phyloP scores from a whole-genome alignment of 1,140 invertebrate genomes.

The Mesaphorura yosii region DNA sequence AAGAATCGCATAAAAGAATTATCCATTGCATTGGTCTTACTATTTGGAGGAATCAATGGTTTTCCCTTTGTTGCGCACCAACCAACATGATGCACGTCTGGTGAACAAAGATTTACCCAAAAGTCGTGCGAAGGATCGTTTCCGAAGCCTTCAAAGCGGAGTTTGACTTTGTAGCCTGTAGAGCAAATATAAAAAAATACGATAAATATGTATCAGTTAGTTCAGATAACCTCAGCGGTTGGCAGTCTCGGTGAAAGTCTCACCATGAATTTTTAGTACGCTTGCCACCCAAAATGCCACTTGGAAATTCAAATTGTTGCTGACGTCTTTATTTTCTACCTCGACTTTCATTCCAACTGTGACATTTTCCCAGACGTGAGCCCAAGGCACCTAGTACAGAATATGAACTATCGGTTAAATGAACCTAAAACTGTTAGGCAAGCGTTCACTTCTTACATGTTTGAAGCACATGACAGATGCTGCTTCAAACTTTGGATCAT shows the following conservation, averaged over 20 bases:
- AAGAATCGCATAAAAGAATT: background rate
- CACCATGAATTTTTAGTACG: slow-evolving; percentile 68
- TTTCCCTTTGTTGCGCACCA: slow-evolving; percentile 94
- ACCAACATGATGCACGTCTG: slow-evolving; percentile 85
- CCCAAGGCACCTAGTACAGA: slow-evolving; percentile 58
- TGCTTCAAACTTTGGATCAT: slow-evolving; percentile 61
- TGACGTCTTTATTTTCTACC: slow-evolving; percentile 80
- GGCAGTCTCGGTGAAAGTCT: slow-evolving; percentile 17
- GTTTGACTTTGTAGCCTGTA: slow-evolving; percentile 73
- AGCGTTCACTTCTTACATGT: slow-evolving; percentile 64
- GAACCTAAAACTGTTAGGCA: background rate
- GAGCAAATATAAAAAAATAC: slow-evolving; percentile 16
- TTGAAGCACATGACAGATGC: slow-evolving; percentile 81
- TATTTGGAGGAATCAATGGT: slow-evolving; percentile 82
- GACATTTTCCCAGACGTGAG: slow-evolving; percentile 85
- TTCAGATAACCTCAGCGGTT: too few relatives aligned
- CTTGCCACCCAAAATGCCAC: slow-evolving; percentile 88
- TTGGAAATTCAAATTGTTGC: slow-evolving; percentile 52
- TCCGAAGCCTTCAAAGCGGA: slow-evolving; percentile 89
- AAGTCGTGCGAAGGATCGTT: slow-evolving; percentile 78
- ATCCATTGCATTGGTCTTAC: slow-evolving; percentile 42
- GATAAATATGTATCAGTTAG: too few relatives aligned
- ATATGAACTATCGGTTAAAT: slow-evolving; percentile 6
- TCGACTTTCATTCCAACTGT: slow-evolving; percentile 91
- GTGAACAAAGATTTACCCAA: slow-evolving; percentile 87